Percentiles rank a stretch among this genome's conserved stretches.
These are phyloP conservation scores for Erpornis zantholeuca DNA, from an alignment of 2,113 vertebrate genomes.

Conservation along the genomic window DNA sequence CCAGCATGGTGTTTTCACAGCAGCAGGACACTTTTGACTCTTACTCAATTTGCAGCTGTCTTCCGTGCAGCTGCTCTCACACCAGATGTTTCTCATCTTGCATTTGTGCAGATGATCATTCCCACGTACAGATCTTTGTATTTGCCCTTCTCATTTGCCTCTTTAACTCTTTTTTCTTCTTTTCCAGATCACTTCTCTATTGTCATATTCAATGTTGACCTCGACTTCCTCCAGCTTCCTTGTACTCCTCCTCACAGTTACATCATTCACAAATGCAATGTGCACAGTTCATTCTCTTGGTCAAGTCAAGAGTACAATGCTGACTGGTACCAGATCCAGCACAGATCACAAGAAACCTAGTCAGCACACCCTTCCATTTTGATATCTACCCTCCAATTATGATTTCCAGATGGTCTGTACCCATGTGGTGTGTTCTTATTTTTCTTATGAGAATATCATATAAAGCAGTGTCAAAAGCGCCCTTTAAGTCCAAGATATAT, in stretches of 20 bases:
- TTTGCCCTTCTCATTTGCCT: not conserved
- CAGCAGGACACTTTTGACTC: constrained; percentile 29
- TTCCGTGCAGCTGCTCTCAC: not conserved
- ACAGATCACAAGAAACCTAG: not conserved
- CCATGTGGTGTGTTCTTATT: not conserved
- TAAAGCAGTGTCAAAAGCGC: not conserved
- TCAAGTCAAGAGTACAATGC: not conserved
- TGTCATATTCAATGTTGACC: not conserved
- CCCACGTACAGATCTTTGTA: not conserved
- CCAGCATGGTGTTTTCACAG: constrained; percentile 25
- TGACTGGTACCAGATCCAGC: not conserved
- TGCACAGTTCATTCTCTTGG: not conserved
- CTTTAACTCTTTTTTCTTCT: not conserved
- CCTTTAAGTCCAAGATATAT: not conserved
- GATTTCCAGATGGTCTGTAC: not conserved
- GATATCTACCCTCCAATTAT: not conserved
- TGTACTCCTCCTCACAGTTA: not conserved
- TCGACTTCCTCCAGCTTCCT: not conserved
- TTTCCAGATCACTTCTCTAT: not conserved
- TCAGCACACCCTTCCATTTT: not conserved
- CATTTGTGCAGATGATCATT: not conserved
- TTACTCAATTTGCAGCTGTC: not conserved
- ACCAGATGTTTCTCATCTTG: constrained; percentile 18
- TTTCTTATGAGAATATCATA: not conserved
- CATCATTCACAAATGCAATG: not conserved